phyloP scores from a whole-genome alignment of 2,797 vertebrate genomes.

The Myoxocephalus aenaeus region DNA sequence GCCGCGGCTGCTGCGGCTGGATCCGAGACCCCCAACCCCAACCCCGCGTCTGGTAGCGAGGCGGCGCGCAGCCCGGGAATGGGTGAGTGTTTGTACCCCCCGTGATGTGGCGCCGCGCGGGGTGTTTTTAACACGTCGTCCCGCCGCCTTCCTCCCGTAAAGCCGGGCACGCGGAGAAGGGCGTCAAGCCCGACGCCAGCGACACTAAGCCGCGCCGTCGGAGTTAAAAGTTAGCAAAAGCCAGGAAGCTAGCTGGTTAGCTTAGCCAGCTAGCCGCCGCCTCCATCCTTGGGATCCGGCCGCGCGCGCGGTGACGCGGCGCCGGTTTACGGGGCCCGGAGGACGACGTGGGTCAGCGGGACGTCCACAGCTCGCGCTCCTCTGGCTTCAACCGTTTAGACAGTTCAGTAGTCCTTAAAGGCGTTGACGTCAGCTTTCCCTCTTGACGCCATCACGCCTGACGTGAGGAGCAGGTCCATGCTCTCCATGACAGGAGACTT shows the following conservation, averaged over 20 bases:
- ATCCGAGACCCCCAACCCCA: slow-evolving; percentile 47
- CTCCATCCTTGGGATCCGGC: slow-evolving; percentile 46
- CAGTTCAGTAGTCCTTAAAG: too few relatives aligned
- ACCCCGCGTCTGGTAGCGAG: slow-evolving; percentile 60
- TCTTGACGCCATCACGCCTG: too few relatives aligned
- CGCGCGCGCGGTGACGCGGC: too few relatives aligned
- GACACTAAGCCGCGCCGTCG: background rate
- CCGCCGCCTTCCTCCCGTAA: background rate
- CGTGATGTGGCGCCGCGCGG: slow-evolving; percentile 71
- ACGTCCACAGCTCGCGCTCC: too few relatives aligned
- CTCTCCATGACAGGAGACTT: background rate
- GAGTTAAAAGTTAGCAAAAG: slow-evolving; percentile 54
- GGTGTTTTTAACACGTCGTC: background rate
- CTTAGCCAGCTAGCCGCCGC: slow-evolving; percentile 68
- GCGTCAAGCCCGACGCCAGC: background rate
- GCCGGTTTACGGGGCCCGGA: too few relatives aligned
- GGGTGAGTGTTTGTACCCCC: slow-evolving; percentile 80
- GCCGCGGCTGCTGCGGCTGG: slow-evolving; percentile 63
- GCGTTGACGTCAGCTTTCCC: background rate
- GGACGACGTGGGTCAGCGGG: too few relatives aligned
- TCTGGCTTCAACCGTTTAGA: too few relatives aligned
- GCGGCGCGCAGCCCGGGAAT: slow-evolving; percentile 77
- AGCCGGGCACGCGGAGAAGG: background rate
- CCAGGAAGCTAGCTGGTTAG: slow-evolving; percentile 61
- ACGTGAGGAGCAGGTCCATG: too few relatives aligned